Conservation (phyloP, 2,888 invertebrate species). For the Neoascia interrupta region DNA sequence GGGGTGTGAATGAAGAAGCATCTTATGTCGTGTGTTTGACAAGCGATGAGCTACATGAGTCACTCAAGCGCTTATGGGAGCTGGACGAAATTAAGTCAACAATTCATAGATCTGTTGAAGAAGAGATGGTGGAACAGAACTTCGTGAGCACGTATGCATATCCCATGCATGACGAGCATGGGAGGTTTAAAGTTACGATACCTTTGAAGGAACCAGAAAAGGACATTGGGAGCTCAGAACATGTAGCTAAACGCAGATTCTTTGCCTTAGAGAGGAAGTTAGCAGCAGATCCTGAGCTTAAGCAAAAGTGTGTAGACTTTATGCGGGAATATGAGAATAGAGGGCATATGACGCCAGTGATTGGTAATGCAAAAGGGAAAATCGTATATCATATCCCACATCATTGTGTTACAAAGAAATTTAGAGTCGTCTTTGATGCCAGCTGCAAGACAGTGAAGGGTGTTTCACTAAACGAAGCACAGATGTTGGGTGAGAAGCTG, state of each 20-base stretch:
- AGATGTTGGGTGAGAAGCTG: conserved; percentile 3
- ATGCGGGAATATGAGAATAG: conserved; percentile 1
- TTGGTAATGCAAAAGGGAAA: neutral
- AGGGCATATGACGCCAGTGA: conserved; percentile 15
- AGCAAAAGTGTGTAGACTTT: conserved; percentile 7
- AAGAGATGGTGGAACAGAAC: neutral
- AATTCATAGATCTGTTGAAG: neutral
- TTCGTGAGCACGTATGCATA: neutral
- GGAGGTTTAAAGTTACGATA: neutral
- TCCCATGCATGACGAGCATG: neutral
- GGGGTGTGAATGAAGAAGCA: too few relatives aligned
- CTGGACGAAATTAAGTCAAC: too few relatives aligned
- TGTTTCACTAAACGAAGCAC: conserved; percentile 26
- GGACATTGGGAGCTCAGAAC: neutral
- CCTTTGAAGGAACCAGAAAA: neutral
- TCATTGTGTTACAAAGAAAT: conserved; percentile 29
- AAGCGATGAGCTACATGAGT: too few relatives aligned
- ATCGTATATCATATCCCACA: conserved; percentile 37
- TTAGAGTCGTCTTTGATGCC: conserved; percentile 25
- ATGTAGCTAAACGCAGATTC: neutral
- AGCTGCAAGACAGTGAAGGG: neutral
- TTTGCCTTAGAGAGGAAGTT: neutral
- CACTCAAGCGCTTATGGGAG: too few relatives aligned
- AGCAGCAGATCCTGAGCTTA: neutral
- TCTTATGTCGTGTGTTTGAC: too few relatives aligned